A percentile compares a stretch with the other conserved stretches of the same genome.
Evolutionary conservation across 2,113 vertebrate genomes (phyloP).

Genomic region (Myotis davidii): DNA sequence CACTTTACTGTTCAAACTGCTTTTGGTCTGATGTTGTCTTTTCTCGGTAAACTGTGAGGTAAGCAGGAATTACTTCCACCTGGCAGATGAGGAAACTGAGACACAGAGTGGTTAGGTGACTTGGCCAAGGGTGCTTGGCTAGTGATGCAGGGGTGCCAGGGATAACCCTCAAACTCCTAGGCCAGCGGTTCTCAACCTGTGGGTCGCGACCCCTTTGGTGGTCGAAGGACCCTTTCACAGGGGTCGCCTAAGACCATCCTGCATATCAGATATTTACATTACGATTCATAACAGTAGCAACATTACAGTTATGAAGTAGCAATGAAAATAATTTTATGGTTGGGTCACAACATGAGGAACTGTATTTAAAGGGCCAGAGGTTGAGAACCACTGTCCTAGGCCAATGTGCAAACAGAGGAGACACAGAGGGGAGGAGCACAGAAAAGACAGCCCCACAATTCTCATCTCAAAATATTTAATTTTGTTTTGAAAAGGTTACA

Average conservation of each 20-base stretch:
- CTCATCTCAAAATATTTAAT: constrained; percentile 82
- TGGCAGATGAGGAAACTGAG: not conserved
- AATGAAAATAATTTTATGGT: too few relatives aligned
- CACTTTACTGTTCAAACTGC: not conserved
- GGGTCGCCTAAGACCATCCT: too few relatives aligned
- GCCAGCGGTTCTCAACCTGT: not conserved
- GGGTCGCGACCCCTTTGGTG: too few relatives aligned
- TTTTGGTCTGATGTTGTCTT: not conserved
- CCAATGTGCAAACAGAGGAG: not conserved
- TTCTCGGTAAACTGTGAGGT: not conserved
- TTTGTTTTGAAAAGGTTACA: constrained; percentile 71
- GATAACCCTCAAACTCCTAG: not conserved
- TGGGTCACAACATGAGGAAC: too few relatives aligned
- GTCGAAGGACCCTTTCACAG: too few relatives aligned
- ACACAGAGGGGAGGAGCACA: not conserved
- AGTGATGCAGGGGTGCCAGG: not conserved
- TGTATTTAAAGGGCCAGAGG: too few relatives aligned
- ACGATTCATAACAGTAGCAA: too few relatives aligned
- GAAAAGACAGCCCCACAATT: constrained; percentile 41
- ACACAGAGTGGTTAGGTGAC: not conserved
- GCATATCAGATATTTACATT: too few relatives aligned
- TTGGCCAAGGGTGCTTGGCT: not conserved
- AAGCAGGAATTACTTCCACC: not conserved
- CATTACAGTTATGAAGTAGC: too few relatives aligned
- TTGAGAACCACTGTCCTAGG: not conserved